A percentile compares a stretch with the other conserved stretches of the same genome.
phyloP scores from a whole-genome alignment of 2,888 invertebrate genomes.

The Oxytorus armatus region DNA sequence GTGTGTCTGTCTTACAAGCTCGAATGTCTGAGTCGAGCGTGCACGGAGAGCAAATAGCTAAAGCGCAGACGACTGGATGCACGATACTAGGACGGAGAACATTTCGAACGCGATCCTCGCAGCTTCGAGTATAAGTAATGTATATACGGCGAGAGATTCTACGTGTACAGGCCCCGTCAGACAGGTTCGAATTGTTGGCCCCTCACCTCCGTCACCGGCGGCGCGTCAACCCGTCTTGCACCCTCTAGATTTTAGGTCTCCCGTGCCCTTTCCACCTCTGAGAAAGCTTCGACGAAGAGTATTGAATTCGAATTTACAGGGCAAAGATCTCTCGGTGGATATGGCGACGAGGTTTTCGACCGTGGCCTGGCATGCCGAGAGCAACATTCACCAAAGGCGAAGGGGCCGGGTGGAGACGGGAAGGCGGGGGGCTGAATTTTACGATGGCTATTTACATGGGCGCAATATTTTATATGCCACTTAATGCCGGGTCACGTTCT shows the following conservation, averaged over 20 bases:
- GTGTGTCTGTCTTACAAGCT: slow-evolving; percentile 36
- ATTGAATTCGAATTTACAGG: slow-evolving; percentile 75
- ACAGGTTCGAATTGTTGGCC: slow-evolving; percentile 50
- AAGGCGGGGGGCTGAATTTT: slow-evolving; percentile 74
- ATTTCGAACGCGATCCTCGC: slow-evolving; percentile 46
- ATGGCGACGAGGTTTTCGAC: slow-evolving; percentile 58
- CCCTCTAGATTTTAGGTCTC: background rate
- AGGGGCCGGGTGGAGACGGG: slow-evolving; percentile 67
- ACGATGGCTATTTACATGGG: slow-evolving; percentile 82
- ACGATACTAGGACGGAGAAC: slow-evolving; percentile 34
- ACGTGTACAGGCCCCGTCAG: slow-evolving; percentile 8
- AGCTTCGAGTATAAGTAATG: background rate
- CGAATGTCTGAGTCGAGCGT: slow-evolving; percentile 44
- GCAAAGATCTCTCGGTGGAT: slow-evolving; percentile 70
- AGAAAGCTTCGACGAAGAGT: slow-evolving; percentile 62
- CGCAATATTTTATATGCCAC: slow-evolving; percentile 83
- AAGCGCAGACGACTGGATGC: slow-evolving; percentile 27
- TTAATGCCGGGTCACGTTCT: slow-evolving; percentile 83
- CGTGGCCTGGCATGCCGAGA: slow-evolving; percentile 69
- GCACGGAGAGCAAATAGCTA: slow-evolving; percentile 51
- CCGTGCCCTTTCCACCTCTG: slow-evolving; percentile 16
- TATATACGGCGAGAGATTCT: background rate
- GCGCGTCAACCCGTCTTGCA: slow-evolving; percentile 5
- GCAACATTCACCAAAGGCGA: slow-evolving; percentile 71
- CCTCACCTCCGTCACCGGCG: background rate